Evolutionary conservation across 2,888 invertebrate genomes (phyloP).

Genomic region (Eupsilia transversa): DNA sequence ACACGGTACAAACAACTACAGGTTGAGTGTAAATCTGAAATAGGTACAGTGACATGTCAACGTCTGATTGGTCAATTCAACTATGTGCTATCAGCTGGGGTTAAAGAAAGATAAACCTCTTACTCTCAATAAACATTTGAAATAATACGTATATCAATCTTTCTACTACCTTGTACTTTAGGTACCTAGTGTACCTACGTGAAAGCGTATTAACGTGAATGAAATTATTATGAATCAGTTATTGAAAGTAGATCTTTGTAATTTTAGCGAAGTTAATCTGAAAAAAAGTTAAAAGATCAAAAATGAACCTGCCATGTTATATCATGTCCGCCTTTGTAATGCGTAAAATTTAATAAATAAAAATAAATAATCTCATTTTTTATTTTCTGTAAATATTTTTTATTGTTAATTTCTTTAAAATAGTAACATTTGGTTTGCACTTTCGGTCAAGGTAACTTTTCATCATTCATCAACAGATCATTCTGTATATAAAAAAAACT

Average conservation of each 20-base stretch:
- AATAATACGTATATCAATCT: slow-evolving; percentile 12
- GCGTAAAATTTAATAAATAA: not conserved
- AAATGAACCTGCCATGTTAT: not conserved
- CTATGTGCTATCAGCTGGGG: slow-evolving; percentile 38
- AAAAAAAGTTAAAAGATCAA: not conserved
- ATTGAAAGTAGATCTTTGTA: not conserved
- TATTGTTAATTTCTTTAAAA: not conserved
- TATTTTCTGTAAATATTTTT: not conserved
- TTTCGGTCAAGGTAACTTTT: not conserved
- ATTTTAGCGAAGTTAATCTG: not conserved
- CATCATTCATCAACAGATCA: no score
- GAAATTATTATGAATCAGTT: slow-evolving; percentile 8
- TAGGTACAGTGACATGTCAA: slow-evolving; percentile 17
- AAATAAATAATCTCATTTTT: not conserved
- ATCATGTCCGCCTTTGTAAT: not conserved
- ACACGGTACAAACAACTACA: not conserved
- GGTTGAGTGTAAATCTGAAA: slow-evolving; percentile 2
- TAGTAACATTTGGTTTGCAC: not conserved
- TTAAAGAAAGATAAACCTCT: slow-evolving; percentile 60
- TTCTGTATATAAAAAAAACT: not conserved
- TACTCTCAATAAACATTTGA: slow-evolving; percentile 33
- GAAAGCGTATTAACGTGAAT: not conserved
- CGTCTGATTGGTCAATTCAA: slow-evolving; percentile 40
- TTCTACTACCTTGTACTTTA: slow-evolving; percentile 22
- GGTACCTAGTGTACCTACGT: not conserved